Percentiles rank a stretch among this genome's conserved stretches.
These are phyloP conservation scores for Anoura caudifer DNA, from an alignment of 2,113 vertebrate species.

Conservation along the genomic window DNA sequence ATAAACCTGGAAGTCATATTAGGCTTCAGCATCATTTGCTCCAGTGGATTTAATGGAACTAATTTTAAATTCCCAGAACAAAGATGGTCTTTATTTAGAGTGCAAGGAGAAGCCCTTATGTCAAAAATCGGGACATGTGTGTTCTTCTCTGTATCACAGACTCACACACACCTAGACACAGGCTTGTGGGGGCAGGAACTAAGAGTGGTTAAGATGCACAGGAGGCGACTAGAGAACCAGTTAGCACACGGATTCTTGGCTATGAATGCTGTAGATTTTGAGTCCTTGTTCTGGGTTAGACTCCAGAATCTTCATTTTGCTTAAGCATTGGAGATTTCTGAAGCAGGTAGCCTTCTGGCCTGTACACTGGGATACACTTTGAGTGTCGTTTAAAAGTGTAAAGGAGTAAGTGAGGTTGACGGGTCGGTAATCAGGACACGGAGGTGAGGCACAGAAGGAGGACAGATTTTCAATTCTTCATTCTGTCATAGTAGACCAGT, in stretches of 20 bases:
- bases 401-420: neutral
- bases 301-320: neutral
- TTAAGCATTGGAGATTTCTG: neutral
- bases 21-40: constrained; percentile 1
- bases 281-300: neutral
- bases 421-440: neutral
- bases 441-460: neutral
- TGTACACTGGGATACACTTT: neutral
- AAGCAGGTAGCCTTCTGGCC: neutral
- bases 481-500: neutral
- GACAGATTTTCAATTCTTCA: neutral
- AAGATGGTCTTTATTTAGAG: neutral
- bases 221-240: neutral
- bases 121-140: neutral
- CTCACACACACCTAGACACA: accelerated
- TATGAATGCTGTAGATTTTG: neutral
- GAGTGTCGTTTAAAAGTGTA: neutral
- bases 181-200: accelerated
- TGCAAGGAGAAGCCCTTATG: neutral
- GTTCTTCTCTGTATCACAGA: neutral
- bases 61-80: neutral
- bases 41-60: constrained; percentile 12
- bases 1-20: constrained; percentile 17
- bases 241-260: neutral
- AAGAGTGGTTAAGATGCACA: neutral